phyloP scores from a whole-genome alignment of 2,797 vertebrate genomes.

The Tapera naevia region DNA sequence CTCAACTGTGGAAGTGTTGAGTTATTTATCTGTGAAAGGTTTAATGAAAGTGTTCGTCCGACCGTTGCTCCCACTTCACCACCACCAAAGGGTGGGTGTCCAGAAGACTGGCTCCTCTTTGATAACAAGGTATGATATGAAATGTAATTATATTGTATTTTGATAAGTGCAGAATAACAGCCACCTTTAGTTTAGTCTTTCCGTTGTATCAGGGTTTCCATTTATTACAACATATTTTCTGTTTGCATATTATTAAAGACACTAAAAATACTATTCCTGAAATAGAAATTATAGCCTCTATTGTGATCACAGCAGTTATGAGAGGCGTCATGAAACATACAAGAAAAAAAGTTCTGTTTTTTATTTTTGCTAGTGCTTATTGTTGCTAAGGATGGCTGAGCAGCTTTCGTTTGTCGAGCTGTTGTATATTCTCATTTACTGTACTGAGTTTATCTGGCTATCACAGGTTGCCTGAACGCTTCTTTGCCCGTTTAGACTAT shows the following conservation, averaged over 20 bases:
- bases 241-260: background rate
- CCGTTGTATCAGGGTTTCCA: background rate
- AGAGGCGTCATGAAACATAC: background rate
- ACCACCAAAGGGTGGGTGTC: conserved; percentile 83
- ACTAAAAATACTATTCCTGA: background rate
- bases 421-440: background rate
- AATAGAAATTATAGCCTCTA: background rate
- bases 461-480: background rate
- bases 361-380: background rate
- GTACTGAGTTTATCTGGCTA: background rate
- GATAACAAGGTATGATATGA: conserved; percentile 82
- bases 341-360: background rate
- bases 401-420: background rate
- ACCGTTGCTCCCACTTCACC: conserved; percentile 76
- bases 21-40: conserved; percentile 89
- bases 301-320: background rate
- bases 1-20: conserved; percentile 88
- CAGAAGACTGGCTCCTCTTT: conserved; percentile 83
- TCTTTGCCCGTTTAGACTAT: background rate
- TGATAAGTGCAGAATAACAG: background rate
- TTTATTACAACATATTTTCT: background rate
- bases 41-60: conserved; percentile 76
- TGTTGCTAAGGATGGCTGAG: background rate
- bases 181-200: background rate
- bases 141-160: background rate